Evolutionary conservation across 2,113 vertebrate genomes (phyloP).

Genomic region (Mormyrus iriodes): DNA sequence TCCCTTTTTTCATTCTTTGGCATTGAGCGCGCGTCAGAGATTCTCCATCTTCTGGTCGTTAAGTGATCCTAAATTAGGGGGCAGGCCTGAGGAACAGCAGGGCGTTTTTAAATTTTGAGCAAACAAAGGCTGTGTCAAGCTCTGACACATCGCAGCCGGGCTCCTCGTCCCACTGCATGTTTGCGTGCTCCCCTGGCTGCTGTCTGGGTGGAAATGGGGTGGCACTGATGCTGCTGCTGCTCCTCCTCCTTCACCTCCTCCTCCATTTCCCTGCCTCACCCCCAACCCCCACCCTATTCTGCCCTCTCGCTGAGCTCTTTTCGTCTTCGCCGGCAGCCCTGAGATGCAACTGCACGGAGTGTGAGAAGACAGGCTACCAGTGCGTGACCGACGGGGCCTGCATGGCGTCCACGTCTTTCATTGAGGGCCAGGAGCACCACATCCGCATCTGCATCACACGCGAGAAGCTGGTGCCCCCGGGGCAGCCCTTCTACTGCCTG

Average conservation of each 20-base stretch:
- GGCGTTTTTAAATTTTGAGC: not conserved
- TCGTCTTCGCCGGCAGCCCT: conserved; percentile 59
- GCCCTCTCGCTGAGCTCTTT: not conserved
- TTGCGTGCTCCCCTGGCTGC: not conserved
- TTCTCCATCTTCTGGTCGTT: not conserved
- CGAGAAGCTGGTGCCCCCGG: conserved; percentile 74
- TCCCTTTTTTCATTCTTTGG: not conserved
- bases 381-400: conserved; percentile 94
- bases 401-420: conserved; percentile 86
- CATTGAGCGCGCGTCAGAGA: not conserved
- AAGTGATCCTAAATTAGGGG: not conserved
- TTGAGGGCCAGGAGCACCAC: conserved; percentile 72
- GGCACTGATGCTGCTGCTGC: too few species aligned
- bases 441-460: conserved; percentile 81
- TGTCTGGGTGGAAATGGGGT: not conserved
- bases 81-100: not conserved
- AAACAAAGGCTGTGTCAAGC: not conserved
- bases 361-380: conserved; percentile 79
- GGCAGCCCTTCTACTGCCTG: conserved; percentile 90
- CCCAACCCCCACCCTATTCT: not conserved
- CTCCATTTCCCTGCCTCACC: not conserved
- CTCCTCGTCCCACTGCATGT: not conserved
- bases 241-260: not conserved
- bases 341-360: conserved; percentile 83
- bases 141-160: not conserved